phyloP scores from a whole-genome alignment of 2,113 vertebrate genomes.

The Gracilinanus agilis region DNA sequence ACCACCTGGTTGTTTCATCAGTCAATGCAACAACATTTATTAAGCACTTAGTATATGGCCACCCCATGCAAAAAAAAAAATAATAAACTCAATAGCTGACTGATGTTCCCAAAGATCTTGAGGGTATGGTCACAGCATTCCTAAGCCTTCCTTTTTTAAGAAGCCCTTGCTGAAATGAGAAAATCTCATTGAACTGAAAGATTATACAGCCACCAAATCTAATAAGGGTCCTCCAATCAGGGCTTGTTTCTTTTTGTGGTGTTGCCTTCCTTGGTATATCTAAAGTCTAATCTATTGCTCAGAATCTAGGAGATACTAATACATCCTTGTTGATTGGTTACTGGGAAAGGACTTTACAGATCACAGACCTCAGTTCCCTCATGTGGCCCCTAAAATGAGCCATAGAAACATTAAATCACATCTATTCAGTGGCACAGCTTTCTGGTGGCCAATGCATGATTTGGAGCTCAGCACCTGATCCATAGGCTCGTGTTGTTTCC shows the following conservation, averaged over 20 bases:
- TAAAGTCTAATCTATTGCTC: not conserved
- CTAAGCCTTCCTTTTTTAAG: not conserved
- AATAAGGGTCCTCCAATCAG: not conserved
- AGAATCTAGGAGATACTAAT: not conserved
- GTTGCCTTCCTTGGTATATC: not conserved
- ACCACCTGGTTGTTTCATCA: no score
- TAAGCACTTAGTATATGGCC: not conserved
- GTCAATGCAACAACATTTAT: not conserved
- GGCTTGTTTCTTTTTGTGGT: not conserved
- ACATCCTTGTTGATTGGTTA: not conserved
- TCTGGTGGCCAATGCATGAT: not conserved
- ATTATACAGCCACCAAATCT: not conserved
- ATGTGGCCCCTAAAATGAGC: no score
- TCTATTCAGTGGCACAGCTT: fast-evolving
- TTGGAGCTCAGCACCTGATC: not conserved
- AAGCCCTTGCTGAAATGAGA: not conserved
- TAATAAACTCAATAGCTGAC: not conserved
- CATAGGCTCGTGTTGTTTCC: not conserved
- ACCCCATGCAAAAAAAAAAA: not conserved
- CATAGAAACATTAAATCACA: not conserved
- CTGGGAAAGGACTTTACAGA: not conserved
- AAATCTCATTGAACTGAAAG: not conserved
- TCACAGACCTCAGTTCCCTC: not conserved
- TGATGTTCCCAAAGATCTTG: not conserved
- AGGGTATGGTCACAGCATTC: not conserved